Evolutionary conservation across 2,888 invertebrate genomes (phyloP).

Genomic region (Acleris laterana): DNA sequence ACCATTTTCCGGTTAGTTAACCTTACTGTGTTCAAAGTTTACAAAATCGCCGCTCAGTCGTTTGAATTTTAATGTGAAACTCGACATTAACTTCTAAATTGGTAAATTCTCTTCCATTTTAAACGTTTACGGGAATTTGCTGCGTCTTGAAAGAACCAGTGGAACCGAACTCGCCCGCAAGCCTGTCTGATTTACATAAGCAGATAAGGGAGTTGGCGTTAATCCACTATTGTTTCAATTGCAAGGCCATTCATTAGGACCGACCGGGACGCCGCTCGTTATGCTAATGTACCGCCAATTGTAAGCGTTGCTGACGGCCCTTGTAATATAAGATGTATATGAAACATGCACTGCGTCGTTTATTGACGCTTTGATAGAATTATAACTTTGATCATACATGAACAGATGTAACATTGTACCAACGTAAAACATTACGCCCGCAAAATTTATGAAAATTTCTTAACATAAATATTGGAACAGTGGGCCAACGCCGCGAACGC

Average conservation of each 20-base stretch:
- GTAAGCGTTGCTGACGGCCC: constrained; percentile 38
- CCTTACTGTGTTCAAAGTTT: constrained; percentile 17
- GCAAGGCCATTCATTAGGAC: constrained; percentile 74
- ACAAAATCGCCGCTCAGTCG: constrained; percentile 10
- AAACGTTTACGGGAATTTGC: constrained; percentile 31
- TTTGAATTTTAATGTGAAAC: constrained; percentile 32
- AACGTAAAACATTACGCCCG: neutral
- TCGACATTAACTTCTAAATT: constrained; percentile 34
- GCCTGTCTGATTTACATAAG: constrained; percentile 45
- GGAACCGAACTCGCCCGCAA: constrained; percentile 35
- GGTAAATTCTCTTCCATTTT: constrained; percentile 28
- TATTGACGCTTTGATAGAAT: constrained; percentile 5
- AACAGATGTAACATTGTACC: neutral
- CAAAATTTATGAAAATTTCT: neutral
- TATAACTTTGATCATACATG: neutral
- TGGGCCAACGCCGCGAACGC: too few relatives aligned
- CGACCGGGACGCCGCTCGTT: constrained; percentile 62
- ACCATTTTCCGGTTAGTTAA: constrained; percentile 19
- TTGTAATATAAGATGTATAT: constrained; percentile 35
- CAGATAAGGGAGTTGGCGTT: constrained; percentile 47
- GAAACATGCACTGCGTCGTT: constrained; percentile 8
- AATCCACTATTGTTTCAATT: constrained; percentile 68
- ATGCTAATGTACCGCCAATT: constrained; percentile 69
- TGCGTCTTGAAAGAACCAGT: constrained; percentile 35
- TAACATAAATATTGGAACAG: neutral